Evolutionary conservation across 1,140 invertebrate species (phyloP).

Genomic region (Branchinecta lindahli): DNA sequence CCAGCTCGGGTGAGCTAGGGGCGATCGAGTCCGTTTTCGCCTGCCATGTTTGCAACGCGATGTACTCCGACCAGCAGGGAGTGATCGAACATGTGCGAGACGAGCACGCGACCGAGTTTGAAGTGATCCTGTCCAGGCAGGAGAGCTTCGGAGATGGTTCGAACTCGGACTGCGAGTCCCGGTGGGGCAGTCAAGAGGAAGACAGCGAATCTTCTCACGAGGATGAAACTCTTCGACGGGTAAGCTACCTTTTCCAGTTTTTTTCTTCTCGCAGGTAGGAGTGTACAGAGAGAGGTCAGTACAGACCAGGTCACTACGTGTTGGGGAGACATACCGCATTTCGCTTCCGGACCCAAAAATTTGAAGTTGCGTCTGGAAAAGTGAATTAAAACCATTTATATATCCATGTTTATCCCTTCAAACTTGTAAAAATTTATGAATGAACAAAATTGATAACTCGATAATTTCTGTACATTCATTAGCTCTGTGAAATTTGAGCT

Average conservation of each 20-base stretch:
- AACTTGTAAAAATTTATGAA: too few species aligned
- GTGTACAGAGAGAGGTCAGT: too few species aligned
- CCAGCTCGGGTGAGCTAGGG: conserved; percentile 65
- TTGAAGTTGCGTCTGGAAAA: not conserved
- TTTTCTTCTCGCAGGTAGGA: not conserved
- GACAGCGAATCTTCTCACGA: not conserved
- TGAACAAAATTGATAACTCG: too few species aligned
- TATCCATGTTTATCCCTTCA: not conserved
- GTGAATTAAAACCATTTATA: not conserved
- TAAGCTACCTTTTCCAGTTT: not conserved
- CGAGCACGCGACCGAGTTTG: conserved; percentile 5
- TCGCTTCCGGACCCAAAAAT: not conserved
- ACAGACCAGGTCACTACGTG: not conserved
- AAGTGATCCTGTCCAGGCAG: not conserved
- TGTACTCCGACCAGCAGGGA: conserved; percentile 56
- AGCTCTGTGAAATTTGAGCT: too few species aligned
- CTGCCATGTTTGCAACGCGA: conserved; percentile 57
- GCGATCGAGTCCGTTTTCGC: conserved; percentile 70
- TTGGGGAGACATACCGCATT: too few species aligned
- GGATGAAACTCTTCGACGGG: not conserved
- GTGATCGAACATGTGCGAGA: conserved; percentile 26
- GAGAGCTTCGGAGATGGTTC: not conserved
- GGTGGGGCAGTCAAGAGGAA: not conserved
- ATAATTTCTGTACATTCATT: too few species aligned
- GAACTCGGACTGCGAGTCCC: not conserved